Conservation (phyloP, 1,140 invertebrate genomes). For the Dreissena rostriformis region DNA sequence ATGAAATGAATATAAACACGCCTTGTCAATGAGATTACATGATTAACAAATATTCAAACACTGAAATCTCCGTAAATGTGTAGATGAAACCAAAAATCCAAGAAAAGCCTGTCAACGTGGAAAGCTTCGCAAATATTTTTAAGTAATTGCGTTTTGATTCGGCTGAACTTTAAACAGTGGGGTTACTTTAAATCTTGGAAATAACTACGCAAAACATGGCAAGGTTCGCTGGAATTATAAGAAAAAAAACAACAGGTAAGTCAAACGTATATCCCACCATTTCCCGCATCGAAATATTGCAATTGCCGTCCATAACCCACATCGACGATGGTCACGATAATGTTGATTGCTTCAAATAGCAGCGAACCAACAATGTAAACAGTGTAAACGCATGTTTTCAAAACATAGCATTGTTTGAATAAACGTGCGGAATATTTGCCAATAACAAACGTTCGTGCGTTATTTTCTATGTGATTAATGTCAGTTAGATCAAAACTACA, state of each 20-base stretch:
- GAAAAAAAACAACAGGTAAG: neutral
- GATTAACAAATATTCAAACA: constrained; percentile 3
- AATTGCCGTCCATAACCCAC: constrained; percentile 15
- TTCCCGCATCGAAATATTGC: neutral
- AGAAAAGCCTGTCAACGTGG: constrained; percentile 6
- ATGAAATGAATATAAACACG: constrained; percentile 12
- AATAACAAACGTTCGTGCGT: constrained; percentile 17
- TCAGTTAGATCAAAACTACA: neutral
- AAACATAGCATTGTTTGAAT: neutral
- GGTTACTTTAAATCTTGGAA: neutral
- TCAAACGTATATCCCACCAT: constrained; percentile 13
- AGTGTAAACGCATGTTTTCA: constrained; percentile 1
- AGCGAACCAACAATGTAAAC: constrained; percentile 27
- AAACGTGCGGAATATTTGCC: constrained; percentile 47
- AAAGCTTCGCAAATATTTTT: constrained; percentile 11
- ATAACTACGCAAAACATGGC: constrained; percentile 4
- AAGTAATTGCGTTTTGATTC: constrained; percentile 16
- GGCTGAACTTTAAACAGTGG: no score
- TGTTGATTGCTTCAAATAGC: constrained; percentile 19
- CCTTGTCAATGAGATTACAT: neutral
- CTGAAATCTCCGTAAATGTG: neutral
- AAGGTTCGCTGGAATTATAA: neutral
- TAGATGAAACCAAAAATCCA: constrained; percentile 26
- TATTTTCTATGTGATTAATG: neutral
- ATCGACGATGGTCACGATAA: neutral